phyloP scores from a whole-genome alignment of 2,113 vertebrate species.

The Glaucomys volans region DNA sequence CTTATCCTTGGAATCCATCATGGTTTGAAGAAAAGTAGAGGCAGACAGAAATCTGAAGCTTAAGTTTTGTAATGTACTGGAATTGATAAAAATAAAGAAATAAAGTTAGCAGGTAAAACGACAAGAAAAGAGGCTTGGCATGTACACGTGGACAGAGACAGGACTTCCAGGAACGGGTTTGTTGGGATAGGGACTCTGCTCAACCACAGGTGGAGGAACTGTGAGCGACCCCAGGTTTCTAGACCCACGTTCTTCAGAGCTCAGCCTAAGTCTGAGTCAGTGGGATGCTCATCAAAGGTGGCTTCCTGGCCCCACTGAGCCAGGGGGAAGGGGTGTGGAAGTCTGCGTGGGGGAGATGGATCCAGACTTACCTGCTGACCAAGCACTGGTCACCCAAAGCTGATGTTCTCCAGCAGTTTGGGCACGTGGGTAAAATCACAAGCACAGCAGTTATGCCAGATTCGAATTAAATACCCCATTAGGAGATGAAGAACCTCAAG shows the following conservation, averaged over 20 bases:
- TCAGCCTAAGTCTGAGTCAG: neutral
- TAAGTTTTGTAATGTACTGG: neutral
- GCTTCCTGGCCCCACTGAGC: neutral
- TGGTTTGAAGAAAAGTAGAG: neutral
- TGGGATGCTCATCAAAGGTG: neutral
- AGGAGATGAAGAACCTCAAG: neutral
- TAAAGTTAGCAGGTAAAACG: neutral
- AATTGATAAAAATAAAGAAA: neutral
- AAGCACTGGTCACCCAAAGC: constrained; percentile 37
- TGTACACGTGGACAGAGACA: neutral
- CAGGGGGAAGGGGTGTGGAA: neutral
- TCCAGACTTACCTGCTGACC: constrained; percentile 32
- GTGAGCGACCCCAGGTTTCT: neutral
- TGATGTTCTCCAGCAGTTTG: neutral
- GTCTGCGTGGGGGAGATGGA: neutral
- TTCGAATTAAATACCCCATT: neutral
- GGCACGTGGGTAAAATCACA: constrained; percentile 20
- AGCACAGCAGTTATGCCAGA: neutral
- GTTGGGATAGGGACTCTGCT: neutral
- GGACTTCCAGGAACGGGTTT: neutral
- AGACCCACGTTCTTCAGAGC: neutral
- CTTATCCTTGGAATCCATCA: neutral
- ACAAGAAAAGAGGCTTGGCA: neutral
- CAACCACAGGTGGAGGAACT: neutral
- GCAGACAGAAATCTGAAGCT: neutral